These are phyloP conservation scores for Pristionchus entomophagus DNA, from an alignment of 2,888 invertebrate species.

Conservation along the genomic window DNA sequence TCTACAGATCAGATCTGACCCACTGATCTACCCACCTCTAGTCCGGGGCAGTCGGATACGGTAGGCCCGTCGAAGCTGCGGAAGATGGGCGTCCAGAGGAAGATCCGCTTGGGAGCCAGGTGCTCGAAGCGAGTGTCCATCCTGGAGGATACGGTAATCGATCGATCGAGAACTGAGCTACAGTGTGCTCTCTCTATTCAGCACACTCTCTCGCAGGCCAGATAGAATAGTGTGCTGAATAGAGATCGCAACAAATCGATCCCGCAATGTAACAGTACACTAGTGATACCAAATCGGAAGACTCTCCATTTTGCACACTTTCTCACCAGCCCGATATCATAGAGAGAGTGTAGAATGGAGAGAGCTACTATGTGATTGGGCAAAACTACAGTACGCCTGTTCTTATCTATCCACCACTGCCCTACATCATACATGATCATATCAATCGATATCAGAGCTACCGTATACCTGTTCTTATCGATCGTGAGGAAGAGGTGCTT, in stretches of 20 bases:
- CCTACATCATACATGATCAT: neutral
- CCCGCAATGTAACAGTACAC: too few relatives aligned
- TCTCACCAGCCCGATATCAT: too few relatives aligned
- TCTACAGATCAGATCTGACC: too few relatives aligned
- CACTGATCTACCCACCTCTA: constrained; percentile 48
- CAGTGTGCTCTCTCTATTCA: too few relatives aligned
- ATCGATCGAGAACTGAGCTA: constrained; percentile 7
- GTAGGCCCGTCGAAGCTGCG: constrained; percentile 42
- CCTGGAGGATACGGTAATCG: constrained; percentile 47
- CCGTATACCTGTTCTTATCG: constrained; percentile 46
- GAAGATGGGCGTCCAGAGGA: constrained; percentile 72
- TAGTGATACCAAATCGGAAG: too few relatives aligned
- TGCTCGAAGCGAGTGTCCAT: constrained; percentile 60
- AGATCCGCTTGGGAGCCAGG: constrained; percentile 64
- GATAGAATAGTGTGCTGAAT: too few relatives aligned
- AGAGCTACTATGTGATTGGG: too few relatives aligned
- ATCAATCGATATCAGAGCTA: neutral
- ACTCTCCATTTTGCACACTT: too few relatives aligned
- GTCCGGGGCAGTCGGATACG: constrained; percentile 59
- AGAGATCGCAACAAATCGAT: too few relatives aligned
- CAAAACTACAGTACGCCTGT: too few relatives aligned
- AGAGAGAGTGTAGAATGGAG: too few relatives aligned
- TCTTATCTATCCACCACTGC: neutral
- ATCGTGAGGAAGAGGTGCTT: constrained; percentile 66
- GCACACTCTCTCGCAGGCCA: too few relatives aligned